phyloP scores from a whole-genome alignment of 2,113 vertebrate species.

The Columba livia region DNA sequence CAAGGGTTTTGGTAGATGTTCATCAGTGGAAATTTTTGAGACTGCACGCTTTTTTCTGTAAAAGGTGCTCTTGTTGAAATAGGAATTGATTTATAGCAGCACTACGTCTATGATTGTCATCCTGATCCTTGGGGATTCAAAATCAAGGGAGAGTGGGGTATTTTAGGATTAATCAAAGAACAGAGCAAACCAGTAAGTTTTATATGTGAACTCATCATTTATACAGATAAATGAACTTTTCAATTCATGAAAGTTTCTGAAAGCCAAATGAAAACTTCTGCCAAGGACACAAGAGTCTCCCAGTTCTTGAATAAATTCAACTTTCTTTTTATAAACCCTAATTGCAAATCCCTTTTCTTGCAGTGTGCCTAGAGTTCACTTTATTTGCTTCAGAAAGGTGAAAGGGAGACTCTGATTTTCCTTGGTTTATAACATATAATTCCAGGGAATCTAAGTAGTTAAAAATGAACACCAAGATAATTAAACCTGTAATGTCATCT shows the following conservation, averaged over 20 bases:
- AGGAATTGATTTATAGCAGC: neutral
- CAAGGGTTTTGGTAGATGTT: neutral
- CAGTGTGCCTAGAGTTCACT: neutral
- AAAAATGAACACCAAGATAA: neutral
- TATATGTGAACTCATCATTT: neutral
- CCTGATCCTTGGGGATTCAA: neutral
- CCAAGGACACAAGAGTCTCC: neutral
- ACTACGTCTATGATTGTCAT: neutral
- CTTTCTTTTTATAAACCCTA: neutral
- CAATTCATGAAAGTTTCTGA: neutral
- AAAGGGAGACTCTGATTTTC: neutral
- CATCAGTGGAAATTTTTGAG: neutral
- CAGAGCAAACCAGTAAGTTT: neutral
- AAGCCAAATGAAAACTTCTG: neutral
- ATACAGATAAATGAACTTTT: neutral
- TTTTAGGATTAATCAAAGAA: neutral
- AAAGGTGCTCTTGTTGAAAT: neutral
- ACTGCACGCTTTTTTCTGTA: neutral
- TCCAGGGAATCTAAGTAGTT: neutral
- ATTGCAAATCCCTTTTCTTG: neutral
- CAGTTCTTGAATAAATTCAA: neutral
- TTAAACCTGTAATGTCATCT: neutral
- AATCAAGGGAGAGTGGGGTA: neutral
- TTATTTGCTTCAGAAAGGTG: neutral
- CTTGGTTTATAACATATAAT: neutral